These are phyloP conservation scores for Chelidonichthys spinosus DNA, from an alignment of 2,797 vertebrate genomes.

Conservation along the genomic window DNA sequence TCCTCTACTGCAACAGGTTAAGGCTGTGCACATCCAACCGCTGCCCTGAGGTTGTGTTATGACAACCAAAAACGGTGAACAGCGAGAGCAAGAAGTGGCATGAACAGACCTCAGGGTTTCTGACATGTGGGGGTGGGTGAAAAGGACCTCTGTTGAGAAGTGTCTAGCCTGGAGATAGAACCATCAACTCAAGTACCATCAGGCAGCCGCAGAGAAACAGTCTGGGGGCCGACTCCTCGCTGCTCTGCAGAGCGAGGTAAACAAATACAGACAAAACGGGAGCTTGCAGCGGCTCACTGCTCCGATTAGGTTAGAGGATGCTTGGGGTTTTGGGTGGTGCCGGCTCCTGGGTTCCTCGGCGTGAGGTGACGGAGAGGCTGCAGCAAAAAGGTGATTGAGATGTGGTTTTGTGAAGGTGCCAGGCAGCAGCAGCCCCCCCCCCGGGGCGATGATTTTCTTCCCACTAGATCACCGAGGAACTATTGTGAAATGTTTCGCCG, in stretches of 20 bases:
- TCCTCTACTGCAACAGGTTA: slow-evolving; percentile 60
- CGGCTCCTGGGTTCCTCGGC: background rate
- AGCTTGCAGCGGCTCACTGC: slow-evolving; percentile 53
- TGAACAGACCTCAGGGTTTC: slow-evolving; percentile 79
- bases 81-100: slow-evolving; percentile 85
- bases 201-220: slow-evolving; percentile 65
- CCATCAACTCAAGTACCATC: slow-evolving; percentile 80
- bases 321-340: slow-evolving; percentile 18
- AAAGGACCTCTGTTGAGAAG: slow-evolving; percentile 81
- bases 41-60: slow-evolving; percentile 81
- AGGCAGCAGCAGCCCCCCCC: slow-evolving; percentile 24
- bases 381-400: slow-evolving; percentile 61
- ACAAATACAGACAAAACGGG: slow-evolving; percentile 70
- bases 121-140: slow-evolving; percentile 75
- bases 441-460: slow-evolving; percentile 48
- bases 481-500: slow-evolving; percentile 66
- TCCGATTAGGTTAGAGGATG: slow-evolving; percentile 49
- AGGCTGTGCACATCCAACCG: slow-evolving; percentile 65
- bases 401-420: slow-evolving; percentile 74
- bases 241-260: slow-evolving; percentile 64
- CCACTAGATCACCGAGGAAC: slow-evolving; percentile 64
- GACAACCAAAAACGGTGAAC: slow-evolving; percentile 81
- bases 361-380: slow-evolving; percentile 30
- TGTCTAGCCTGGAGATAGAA: slow-evolving; percentile 83
- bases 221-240: slow-evolving; percentile 64